Evolutionary conservation across 2,888 invertebrate genomes (phyloP).

Genomic region (Oeneis ivallda): DNA sequence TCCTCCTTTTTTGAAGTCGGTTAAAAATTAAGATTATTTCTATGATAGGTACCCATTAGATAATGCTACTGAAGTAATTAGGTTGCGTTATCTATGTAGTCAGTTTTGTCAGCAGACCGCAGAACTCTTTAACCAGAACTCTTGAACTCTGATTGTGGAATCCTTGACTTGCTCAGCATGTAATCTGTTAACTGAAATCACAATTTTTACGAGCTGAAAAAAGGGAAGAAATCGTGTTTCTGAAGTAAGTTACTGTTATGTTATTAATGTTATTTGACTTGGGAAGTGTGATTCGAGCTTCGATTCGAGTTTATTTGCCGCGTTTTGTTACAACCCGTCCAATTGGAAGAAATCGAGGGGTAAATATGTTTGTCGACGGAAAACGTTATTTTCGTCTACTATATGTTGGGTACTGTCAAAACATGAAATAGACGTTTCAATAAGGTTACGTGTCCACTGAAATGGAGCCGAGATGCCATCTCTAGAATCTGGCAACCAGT

Average conservation of each 20-base stretch:
- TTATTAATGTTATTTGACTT: conserved; percentile 14
- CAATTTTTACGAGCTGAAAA: neutral
- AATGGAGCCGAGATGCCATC: no score
- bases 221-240: neutral
- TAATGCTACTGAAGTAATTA: no score
- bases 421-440: neutral
- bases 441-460: neutral
- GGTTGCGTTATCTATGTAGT: no score
- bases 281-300: conserved; percentile 6
- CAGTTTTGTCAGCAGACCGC: no score
- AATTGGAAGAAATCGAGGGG: conserved; percentile 3
- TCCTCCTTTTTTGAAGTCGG: no score
- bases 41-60: no score
- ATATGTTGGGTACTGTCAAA: neutral
- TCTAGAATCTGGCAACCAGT: no score
- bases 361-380: conserved; percentile 12
- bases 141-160: neutral
- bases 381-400: conserved; percentile 6
- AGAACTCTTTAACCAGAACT: no score
- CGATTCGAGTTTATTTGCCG: conserved; percentile 9
- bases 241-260: neutral
- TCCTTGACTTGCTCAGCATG: neutral
- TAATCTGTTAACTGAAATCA: neutral
- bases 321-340: conserved; percentile 5
- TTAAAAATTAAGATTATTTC: no score